Conservation (phyloP, 2,888 invertebrate genomes). For the Neria commutata region DNA sequence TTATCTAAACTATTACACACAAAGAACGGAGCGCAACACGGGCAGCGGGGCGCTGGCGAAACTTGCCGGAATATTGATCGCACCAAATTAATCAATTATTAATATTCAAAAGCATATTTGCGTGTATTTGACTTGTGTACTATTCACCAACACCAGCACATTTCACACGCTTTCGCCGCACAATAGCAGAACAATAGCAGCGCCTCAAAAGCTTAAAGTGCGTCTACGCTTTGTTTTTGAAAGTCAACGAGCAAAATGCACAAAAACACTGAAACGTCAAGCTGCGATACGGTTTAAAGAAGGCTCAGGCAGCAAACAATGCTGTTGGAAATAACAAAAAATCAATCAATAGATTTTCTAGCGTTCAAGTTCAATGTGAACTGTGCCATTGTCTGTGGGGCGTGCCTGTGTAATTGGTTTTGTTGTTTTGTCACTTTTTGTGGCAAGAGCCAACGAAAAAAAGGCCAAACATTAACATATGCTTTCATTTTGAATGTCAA, state of each 20-base stretch:
- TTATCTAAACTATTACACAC: conserved; percentile 11
- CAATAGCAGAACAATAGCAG: too few species aligned
- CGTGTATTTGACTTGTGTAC: neutral
- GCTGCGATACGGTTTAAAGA: too few species aligned
- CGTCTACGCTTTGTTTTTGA: neutral
- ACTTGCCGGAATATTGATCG: neutral
- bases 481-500: too few species aligned
- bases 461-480: too few species aligned
- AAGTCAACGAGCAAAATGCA: neutral
- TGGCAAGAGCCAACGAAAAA: too few species aligned
- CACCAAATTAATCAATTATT: neutral
- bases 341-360: conserved; percentile 13
- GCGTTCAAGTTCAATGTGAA: neutral
- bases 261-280: too few species aligned
- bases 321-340: neutral
- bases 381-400: neutral
- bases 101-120: neutral
- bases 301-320: neutral
- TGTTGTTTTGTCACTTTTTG: neutral
- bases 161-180: neutral
- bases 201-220: too few species aligned
- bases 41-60: too few species aligned
- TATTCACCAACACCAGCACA: neutral
- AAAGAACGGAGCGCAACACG: too few species aligned
- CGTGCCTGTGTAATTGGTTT: neutral